Base-by-base conservation (phyloP, 2,888 invertebrate species). In the Leucophora obtusa region DNA sequence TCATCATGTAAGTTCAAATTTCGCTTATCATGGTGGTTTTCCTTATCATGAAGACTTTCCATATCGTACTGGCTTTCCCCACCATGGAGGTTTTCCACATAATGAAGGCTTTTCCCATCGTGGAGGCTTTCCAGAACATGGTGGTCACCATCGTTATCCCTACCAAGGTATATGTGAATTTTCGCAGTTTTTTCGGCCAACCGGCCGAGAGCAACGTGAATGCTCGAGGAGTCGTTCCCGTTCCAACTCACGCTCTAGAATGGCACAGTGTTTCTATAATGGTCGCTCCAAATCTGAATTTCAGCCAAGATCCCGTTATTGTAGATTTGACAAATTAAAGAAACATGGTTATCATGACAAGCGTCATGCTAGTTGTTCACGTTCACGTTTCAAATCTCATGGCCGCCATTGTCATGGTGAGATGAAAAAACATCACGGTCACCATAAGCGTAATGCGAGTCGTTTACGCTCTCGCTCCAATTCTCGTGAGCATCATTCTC, bases 211-310 rank as follows among this genome's bases (percentile, higher is more conserved):
- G 24, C 33, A 54, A 71, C 38, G 33, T 0, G 21, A 15, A 38
- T 53, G 17, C 56, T 50, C 68, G 38, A 69, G 38, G 24, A 54
- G 47, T 43, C 71, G 71, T 38, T 71, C 60, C 56, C 77, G 62
- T 38, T 74, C 77, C 14, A 72, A 69, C 24, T 76, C 76, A 18
- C 69, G 63, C 21, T 81, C 51, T 59, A 72, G 71, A 68, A 51
- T 53, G 47, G n/a, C 65, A 66, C 56, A 47, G 58, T 21, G 62
- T 15, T 62, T 51, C 18, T 53, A 43, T 18, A 43, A 54, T 14
- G 58, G 51, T 18, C 35, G 43, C 18, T 43, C 15, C 7, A 24
- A 54, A 28, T 54, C 28, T 11, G 11, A 66, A 43, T 54, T 18
- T n/a, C 47, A 17, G 1, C 14, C 58, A 50, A 47, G 69, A 33